Conservation (phyloP, 2,888 invertebrate species). For the Adelognathus sp. region DNA sequence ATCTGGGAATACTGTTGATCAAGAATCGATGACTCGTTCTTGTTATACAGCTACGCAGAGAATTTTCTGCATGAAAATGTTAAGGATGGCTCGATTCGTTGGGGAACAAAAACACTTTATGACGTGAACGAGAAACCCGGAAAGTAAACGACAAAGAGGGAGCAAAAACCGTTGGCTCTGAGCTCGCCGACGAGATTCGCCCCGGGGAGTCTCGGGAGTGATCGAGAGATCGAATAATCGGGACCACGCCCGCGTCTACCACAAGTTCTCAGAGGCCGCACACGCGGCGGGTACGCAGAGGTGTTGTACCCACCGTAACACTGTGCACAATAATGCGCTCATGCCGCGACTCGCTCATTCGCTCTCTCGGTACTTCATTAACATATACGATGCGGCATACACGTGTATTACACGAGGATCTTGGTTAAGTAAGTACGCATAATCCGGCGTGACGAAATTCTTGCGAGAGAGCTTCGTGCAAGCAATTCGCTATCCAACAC, state of each 20-base stretch:
- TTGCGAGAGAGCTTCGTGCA: constrained; percentile 3
- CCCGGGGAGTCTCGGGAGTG: background rate
- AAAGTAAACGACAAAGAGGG: background rate
- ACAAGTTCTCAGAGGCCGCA: background rate
- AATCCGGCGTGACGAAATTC: constrained; percentile 43
- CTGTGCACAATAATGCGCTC: background rate
- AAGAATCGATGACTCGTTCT: no score
- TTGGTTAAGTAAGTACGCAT: constrained; percentile 20
- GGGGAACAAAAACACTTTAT: no score
- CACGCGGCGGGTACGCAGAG: background rate
- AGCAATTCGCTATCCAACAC: background rate
- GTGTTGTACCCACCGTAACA: no score
- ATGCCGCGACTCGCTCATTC: background rate
- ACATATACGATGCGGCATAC: constrained; percentile 33
- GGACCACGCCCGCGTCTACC: constrained; percentile 17
- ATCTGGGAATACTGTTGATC: no score
- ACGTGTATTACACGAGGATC: constrained; percentile 34
- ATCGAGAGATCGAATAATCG: constrained; percentile 28
- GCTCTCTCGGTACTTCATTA: constrained; percentile 16
- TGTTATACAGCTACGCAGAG: no score
- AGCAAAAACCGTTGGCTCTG: background rate
- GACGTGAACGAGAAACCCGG: no score
- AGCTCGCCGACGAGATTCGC: background rate
- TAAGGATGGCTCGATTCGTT: no score
- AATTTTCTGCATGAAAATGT: no score